phyloP scores from a whole-genome alignment of 2,888 invertebrate genomes.

The Melangyna quadrimaculata region DNA sequence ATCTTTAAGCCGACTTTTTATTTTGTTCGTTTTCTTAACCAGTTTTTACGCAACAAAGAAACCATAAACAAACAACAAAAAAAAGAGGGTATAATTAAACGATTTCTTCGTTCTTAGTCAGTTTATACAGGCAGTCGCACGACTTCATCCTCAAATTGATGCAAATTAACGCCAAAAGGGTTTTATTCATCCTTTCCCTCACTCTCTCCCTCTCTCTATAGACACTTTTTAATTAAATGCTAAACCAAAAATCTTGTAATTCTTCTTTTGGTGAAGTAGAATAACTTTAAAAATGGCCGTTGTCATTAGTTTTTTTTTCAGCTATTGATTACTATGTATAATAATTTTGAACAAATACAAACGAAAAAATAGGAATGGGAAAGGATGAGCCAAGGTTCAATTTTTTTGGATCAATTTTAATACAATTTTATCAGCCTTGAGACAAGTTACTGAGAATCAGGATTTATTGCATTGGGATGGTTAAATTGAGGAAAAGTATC shows the following conservation, averaged over 20 bases:
- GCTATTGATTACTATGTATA: not conserved
- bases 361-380: not conserved
- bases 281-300: not conserved
- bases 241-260: conserved; percentile 51
- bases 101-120: not conserved
- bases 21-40: conserved; percentile 3
- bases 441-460: not conserved
- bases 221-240: conserved; percentile 57
- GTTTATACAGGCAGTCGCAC: not conserved
- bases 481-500: not conserved
- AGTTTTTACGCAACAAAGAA: not conserved
- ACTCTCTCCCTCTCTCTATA: not conserved
- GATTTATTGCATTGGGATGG: conserved; percentile 9
- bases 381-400: not conserved
- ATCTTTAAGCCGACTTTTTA: not conserved
- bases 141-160: not conserved
- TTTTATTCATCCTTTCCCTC: conserved; percentile 24
- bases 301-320: not conserved
- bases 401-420: not conserved
- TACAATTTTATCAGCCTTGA: not conserved
- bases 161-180: conserved; percentile 44
- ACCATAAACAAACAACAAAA: not conserved
- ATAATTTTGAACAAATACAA: not conserved
- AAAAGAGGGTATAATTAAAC: conserved; percentile 6
- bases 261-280: not conserved